Evolutionary conservation across 2,888 invertebrate genomes (phyloP), one percentile per base, ranked within the genome.

Genomic region (Heliconius erato): DNA sequence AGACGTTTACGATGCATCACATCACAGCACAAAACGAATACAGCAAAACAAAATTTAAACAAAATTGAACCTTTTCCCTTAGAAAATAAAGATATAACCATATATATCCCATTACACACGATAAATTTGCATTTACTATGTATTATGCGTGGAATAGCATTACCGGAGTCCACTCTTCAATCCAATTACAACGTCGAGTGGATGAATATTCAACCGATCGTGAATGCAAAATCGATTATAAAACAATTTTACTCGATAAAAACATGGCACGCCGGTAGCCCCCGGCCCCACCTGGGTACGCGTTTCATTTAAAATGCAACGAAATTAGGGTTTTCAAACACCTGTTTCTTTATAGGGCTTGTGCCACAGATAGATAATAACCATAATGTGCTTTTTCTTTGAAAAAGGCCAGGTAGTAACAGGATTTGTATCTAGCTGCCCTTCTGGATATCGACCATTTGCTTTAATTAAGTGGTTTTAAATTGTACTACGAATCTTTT

Each of bases 121-220:
- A 67, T 81, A 78, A 26, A 72, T 85, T 85, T 85, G 87, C 82
- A 86, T 86, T 84, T 68, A 79, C 82, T 85, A 88, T 85, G 86
- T 87, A 87, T 87, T 87, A 84, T 85, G 87, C 88, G 87, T 88
- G 87, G 87, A 84, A 88, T 88, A 87, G 89, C 88, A 87, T 89
- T 89, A 88, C 85, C 84, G 84, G 83, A 82, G 90, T 89, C 91
- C 90, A 90, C 89, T 91, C 90, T 90, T 89, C 89, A 89, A 89
- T 92, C 91, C 92, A 94, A 94, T 94, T 94, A 93, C 91, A 88
- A 89, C 89, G 87, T 90, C 89, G 91, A 93, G 91, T 90, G 90
- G 90, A 91, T 93, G 93, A 94, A 94, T 93, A 94, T 94, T 93
- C 92, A 92, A 89, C 90, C 89, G 89, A 91, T 90, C 91, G 91